Evolutionary conservation across 2,797 vertebrate genomes (phyloP).

Genomic region (Lagocephalus sceleratus): DNA sequence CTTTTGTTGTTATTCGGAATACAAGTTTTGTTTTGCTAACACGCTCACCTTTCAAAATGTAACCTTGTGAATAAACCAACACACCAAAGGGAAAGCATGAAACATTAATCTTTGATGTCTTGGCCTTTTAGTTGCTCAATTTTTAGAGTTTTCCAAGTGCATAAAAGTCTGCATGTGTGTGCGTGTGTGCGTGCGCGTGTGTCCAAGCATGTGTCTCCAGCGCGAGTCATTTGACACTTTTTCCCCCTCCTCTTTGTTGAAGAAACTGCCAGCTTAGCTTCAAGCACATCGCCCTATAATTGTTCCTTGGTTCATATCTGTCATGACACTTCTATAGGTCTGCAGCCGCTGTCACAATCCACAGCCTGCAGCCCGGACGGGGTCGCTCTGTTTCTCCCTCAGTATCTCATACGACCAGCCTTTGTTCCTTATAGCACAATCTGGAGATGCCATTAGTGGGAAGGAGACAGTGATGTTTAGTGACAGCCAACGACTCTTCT

Average conservation of each 20-base stretch:
- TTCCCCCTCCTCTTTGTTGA: slow-evolving; percentile 20
- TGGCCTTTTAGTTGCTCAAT: slow-evolving; percentile 10
- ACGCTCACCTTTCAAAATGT: slow-evolving; percentile 40
- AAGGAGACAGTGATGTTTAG: slow-evolving; percentile 75
- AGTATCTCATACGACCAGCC: slow-evolving; percentile 60
- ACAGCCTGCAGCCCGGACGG: slow-evolving; percentile 60
- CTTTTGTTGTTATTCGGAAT: slow-evolving; percentile 39
- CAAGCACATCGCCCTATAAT: slow-evolving; percentile 60
- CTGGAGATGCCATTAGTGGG: slow-evolving; percentile 79
- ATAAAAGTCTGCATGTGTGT: neutral
- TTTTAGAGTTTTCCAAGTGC: slow-evolving; percentile 15
- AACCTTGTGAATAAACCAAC: slow-evolving; percentile 48
- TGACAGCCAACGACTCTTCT: slow-evolving; percentile 75
- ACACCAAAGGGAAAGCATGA: slow-evolving; percentile 2
- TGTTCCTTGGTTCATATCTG: slow-evolving; percentile 63
- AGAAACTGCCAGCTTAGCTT: slow-evolving; percentile 45
- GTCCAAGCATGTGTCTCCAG: slow-evolving; percentile 10
- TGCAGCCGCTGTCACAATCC: slow-evolving; percentile 56
- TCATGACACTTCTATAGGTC: slow-evolving; percentile 64
- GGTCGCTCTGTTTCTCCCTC: slow-evolving; percentile 50
- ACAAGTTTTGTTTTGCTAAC: slow-evolving; percentile 38
- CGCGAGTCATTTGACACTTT: slow-evolving; percentile 29
- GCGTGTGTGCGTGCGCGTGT: neutral
- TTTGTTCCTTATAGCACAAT: slow-evolving; percentile 74
- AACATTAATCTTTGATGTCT: slow-evolving; percentile 23